Conservation (phyloP, 2,797 vertebrate genomes). For the Pipistrellus pygmaeus region DNA sequence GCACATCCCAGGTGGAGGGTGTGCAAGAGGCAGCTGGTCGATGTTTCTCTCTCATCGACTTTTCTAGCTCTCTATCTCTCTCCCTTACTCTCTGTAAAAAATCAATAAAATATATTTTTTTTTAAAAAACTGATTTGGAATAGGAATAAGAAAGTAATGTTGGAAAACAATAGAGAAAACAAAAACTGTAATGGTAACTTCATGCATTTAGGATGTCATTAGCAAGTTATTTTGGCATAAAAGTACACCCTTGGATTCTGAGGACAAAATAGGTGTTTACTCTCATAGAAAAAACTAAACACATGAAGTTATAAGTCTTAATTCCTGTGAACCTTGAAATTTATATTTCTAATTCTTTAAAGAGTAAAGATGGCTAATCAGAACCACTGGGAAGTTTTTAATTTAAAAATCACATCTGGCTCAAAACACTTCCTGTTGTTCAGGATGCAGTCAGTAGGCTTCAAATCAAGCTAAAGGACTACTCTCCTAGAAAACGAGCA, state of each 20-base stretch:
- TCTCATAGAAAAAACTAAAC: slow-evolving; percentile 38
- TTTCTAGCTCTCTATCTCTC: too few relatives aligned
- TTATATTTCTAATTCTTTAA: slow-evolving; percentile 41
- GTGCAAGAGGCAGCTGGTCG: too few relatives aligned
- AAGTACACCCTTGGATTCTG: neutral
- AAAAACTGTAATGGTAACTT: neutral
- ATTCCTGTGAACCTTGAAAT: slow-evolving; percentile 27
- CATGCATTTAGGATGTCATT: neutral
- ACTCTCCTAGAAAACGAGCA: neutral
- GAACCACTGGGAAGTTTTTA: slow-evolving; percentile 49
- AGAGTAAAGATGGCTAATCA: slow-evolving; percentile 21
- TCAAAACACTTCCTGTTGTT: slow-evolving; percentile 2
- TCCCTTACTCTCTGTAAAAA: too few relatives aligned
- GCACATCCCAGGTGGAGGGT: too few relatives aligned
- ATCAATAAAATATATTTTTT: too few relatives aligned
- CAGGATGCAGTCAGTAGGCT: neutral
- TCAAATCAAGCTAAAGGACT: slow-evolving; percentile 6
- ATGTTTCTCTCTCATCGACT: too few relatives aligned
- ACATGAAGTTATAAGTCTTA: slow-evolving; percentile 12
- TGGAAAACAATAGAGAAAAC: slow-evolving; percentile 49
- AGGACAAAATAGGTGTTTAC: neutral
- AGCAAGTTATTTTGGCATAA: slow-evolving; percentile 40
- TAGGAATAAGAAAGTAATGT: neutral
- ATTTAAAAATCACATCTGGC: neutral
- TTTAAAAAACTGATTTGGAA: neutral